Conservation (phyloP, 2,888 invertebrate genomes). For the Dryomyza anilis region DNA sequence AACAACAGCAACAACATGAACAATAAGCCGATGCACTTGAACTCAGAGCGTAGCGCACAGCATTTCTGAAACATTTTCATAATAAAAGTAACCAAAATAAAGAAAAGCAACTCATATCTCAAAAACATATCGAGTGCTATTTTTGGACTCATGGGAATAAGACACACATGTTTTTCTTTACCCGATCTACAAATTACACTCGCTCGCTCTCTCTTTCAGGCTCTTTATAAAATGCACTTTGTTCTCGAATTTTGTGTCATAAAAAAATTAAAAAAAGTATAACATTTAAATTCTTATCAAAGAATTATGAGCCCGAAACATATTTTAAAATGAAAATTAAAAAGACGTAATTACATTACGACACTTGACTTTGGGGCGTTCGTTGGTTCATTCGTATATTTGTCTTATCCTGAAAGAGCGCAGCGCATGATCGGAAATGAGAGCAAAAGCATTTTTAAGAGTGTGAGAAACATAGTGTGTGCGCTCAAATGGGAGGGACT, state of each 20-base stretch:
- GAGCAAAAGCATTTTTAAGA: not conserved
- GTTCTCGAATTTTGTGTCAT: too few relatives aligned
- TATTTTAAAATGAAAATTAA: too few relatives aligned
- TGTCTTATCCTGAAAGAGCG: not conserved
- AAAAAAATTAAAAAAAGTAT: too few relatives aligned
- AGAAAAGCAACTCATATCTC: constrained; percentile 25
- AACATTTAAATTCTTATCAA: too few relatives aligned
- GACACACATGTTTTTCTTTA: constrained; percentile 36
- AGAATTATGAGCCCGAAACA: too few relatives aligned
- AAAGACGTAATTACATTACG: too few relatives aligned
- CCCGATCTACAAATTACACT: not conserved
- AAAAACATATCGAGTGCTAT: constrained; percentile 33
- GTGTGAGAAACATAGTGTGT: not conserved
- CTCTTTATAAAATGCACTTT: too few relatives aligned
- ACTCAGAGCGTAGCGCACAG: constrained; percentile 24
- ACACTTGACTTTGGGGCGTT: too few relatives aligned
- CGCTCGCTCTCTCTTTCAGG: not conserved
- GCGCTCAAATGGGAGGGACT: not conserved
- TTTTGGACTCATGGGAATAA: constrained; percentile 41
- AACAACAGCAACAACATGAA: constrained; percentile 1
- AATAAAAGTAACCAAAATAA: constrained; percentile 12
- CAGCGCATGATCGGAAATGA: not conserved
- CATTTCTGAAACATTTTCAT: constrained; percentile 9
- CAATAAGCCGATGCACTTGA: constrained; percentile 20
- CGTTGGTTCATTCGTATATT: too few relatives aligned